Evolutionary conservation across 2,888 invertebrate species (phyloP).

Genomic region (Hylaea fasciaria): DNA sequence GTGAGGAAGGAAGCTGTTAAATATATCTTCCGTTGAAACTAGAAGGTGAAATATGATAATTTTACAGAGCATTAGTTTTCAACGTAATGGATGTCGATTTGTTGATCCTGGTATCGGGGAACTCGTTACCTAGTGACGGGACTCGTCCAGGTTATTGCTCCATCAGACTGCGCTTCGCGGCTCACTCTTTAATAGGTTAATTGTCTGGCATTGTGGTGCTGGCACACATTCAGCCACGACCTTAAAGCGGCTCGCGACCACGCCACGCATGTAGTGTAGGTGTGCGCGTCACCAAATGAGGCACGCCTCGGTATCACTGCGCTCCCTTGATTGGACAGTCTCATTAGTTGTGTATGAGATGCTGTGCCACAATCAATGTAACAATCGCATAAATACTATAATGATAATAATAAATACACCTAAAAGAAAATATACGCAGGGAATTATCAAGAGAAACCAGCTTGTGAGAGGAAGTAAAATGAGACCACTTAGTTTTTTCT

Average conservation of each 20-base stretch:
- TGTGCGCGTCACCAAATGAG: slow-evolving; percentile 70
- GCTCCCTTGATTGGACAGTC: slow-evolving; percentile 44
- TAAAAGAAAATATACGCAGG: slow-evolving; percentile 10
- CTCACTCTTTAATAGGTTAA: slow-evolving; percentile 82
- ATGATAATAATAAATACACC: slow-evolving; percentile 17
- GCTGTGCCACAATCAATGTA: slow-evolving; percentile 27
- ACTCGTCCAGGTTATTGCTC: slow-evolving; percentile 73
- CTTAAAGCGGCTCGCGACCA: slow-evolving; percentile 80
- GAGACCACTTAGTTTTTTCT: slow-evolving; percentile 53
- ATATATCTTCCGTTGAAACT: background rate
- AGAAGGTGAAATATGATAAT: background rate
- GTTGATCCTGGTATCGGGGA: slow-evolving; percentile 23
- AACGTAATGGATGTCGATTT: slow-evolving; percentile 10
- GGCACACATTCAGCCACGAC: slow-evolving; percentile 81
- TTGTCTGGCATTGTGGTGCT: slow-evolving; percentile 82
- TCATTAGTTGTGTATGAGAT: slow-evolving; percentile 18
- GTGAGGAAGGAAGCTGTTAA: slow-evolving; percentile 21
- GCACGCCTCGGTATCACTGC: slow-evolving; percentile 53
- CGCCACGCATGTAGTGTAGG: slow-evolving; percentile 74
- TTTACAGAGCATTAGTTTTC: background rate
- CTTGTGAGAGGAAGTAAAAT: slow-evolving; percentile 45
- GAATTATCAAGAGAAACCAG: slow-evolving; percentile 13
- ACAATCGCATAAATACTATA: too few species aligned
- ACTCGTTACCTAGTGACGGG: slow-evolving; percentile 62
- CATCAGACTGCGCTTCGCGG: slow-evolving; percentile 67